Evolutionary conservation across 2,797 vertebrate genomes (phyloP), one percentile per base, ranked within the genome.

Genomic region (Rhabdomys pumilio): DNA sequence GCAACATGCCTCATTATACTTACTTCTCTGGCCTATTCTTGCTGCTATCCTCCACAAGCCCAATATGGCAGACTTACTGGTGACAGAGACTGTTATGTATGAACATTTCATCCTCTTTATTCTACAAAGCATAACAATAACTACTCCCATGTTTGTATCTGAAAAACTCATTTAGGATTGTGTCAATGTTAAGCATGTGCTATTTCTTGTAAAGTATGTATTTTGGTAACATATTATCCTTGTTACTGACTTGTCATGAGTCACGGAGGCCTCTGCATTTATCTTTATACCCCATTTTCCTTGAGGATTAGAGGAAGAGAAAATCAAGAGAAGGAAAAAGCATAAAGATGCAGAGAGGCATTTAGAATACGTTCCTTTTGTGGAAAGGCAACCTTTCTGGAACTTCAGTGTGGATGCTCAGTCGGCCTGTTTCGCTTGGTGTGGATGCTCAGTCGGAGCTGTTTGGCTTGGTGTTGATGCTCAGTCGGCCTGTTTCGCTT

Each of bases 231-330:
- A 81, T 79, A 73, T 77, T 80, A 59, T 91, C 3, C 84, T 44
- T n/a, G 8, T 44, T 90, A 22, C n/a, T 83, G 14, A 89, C 69
- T 34, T 93, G 4, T 89, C 1, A 73, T 63, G n/a, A 96, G 63
- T 92, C 24, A 63, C 14, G 3, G 1, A 38, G 6, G 1, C 0
- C 11, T 0, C 4, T 90, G 0, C 8, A 0, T 93, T 22, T 50
- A 14, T 41, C 34, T 44, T 53, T 6, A 72, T 11, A 17, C 3
- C 20, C 10, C 34, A 73, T 17, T 10, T 75, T 59, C 1, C 0
- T 20, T 91, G 2, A 20, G 34, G 1, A 6, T 4, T 13, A 88
- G 13, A 14, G 2, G 12, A 87, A 89, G 8, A 1, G 6, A 9
- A 89, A 73, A 20, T 15, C 44, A 79, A 91, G 4, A 83, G 29